Evolutionary conservation across 2,888 invertebrate species (phyloP), one percentile per base, ranked within the genome.

Genomic region (Hirtodrosophila trivittata): DNA sequence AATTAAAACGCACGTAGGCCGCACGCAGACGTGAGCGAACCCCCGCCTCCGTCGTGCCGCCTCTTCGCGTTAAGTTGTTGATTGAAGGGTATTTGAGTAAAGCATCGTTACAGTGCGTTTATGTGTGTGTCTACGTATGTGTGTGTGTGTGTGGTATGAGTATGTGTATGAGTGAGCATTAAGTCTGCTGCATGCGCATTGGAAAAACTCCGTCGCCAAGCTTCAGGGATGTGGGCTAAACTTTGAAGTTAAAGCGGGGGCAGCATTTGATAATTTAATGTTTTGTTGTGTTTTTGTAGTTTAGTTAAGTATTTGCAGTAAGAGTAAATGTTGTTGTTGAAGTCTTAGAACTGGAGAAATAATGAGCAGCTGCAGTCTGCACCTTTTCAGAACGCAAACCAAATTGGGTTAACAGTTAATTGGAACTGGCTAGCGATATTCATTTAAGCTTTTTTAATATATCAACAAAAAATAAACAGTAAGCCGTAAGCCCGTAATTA

Each of bases 1-100:
- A 65, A 83, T 76, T 83, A 70, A 83, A 76, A 67, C 66, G 62
- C 77, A 83, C 76, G 77, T 78, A 78, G 84, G 84, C 60, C 58
- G 74, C 41, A 55, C 45, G 46, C 47, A 35, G 55, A 42, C 55
- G 55, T 64, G 49, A 59, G 58, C 16, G 43, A 46, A 10, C 9
- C 25, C 12, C 21, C 35, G 35, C 47, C 13, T 32, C 45, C 30
- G 35, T n/a, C 26, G 35, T 18, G 30, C 33, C 52, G 25, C 32
- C 55, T 57, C 52, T 64, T 42, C 50, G 63, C 60, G 71, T 60
- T 67, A 77, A 74, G 67, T 77, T 80, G 67, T 74, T 80, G 84
- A 84, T 81, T 68, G 77, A 84, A 84, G 81, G 67, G 77, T 68
- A 65, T 77, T 68, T 68, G 75, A 68, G 74, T 47, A 66, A 59